Base-by-base conservation (phyloP, 1,140 invertebrate species). In the Brachionus rotundiformis region DNA sequence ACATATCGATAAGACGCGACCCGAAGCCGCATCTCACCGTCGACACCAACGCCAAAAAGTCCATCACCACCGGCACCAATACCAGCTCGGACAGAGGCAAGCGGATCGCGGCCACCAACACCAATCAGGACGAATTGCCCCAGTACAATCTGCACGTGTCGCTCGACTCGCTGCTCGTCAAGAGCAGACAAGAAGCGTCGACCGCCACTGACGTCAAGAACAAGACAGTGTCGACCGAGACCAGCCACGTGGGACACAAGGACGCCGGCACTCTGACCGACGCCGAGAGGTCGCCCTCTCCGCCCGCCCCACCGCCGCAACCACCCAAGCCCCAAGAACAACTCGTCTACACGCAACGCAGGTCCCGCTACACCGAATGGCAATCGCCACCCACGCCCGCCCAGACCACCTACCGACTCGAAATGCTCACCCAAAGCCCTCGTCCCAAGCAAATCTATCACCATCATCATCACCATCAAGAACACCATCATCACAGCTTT, bases 101-200 rank as follows among this genome's bases (percentile, higher is more conserved):
- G 23, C 29, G 36, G 25, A 79, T 79, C 16, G 76, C 76, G 8
- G 29, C 76, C 6, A 79, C 76, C n/a, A 79, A 79, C 25, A 79
- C 76, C 11, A 59, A 59, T 61, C 44, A 54, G n/a, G 76, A 79
- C 33, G 76, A 79, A 39, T 59, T 79, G 47, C 76, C 76, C 19
- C 76, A 79, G 23, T 79, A 79, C 23, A 79, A 79, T 33, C 25
- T 79, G 16, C 76, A 79, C 33, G 76, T 79, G n/a, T 79, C 76
- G 4, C 19, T 79, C 2, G 76, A 79, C 36, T 79, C 76, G 19
- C 33, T 79, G 13, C 25, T 59, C 25, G 36, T 79, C 29, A 79
- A 79, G 29, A 19, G n/a, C 6, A 11, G 29, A 11, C 44, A 41
- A 54, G 76, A 79, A 39, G 76, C 76, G 25, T 59, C 76, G 7